phyloP scores from a whole-genome alignment of 2,797 vertebrate species.

The Anolis apletophallus region DNA sequence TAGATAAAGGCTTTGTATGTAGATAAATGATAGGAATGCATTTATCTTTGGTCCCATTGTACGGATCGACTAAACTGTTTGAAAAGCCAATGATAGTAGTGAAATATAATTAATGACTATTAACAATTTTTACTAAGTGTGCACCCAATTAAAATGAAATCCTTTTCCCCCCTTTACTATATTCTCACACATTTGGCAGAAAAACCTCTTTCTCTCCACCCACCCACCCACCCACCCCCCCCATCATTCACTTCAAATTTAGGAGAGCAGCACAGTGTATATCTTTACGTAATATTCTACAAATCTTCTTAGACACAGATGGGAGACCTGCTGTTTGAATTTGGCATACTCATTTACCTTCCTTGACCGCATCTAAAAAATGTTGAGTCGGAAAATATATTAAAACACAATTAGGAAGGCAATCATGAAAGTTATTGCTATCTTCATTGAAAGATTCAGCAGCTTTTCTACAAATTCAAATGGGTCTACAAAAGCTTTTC shows the following conservation, averaged over 20 bases:
- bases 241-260: slow-evolving; percentile 37
- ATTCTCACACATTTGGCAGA: slow-evolving; percentile 30
- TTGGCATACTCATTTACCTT: slow-evolving; percentile 46
- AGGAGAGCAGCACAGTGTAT: neutral
- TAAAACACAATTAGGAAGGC: slow-evolving; percentile 47
- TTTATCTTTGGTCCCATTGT: too few relatives aligned
- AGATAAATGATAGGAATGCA: too few relatives aligned
- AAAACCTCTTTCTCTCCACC: slow-evolving; percentile 28
- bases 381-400: slow-evolving; percentile 46
- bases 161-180: slow-evolving; percentile 35
- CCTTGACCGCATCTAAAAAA: slow-evolving; percentile 36
- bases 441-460: slow-evolving; percentile 22
- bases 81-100: neutral
- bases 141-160: neutral
- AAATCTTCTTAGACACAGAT: slow-evolving; percentile 16
- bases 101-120: neutral
- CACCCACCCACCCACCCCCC: too few relatives aligned
- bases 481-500: slow-evolving; percentile 24
- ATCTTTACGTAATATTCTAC: slow-evolving; percentile 35
- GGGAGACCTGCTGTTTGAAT: slow-evolving; percentile 23
- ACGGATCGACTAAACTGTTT: neutral
- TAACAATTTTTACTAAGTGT: neutral
- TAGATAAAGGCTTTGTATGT: too few relatives aligned
- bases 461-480: slow-evolving; percentile 36
- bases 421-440: slow-evolving; percentile 27